Evolutionary conservation across 2,113 vertebrate genomes (phyloP).

Genomic region (Phrynosoma blainvillii): DNA sequence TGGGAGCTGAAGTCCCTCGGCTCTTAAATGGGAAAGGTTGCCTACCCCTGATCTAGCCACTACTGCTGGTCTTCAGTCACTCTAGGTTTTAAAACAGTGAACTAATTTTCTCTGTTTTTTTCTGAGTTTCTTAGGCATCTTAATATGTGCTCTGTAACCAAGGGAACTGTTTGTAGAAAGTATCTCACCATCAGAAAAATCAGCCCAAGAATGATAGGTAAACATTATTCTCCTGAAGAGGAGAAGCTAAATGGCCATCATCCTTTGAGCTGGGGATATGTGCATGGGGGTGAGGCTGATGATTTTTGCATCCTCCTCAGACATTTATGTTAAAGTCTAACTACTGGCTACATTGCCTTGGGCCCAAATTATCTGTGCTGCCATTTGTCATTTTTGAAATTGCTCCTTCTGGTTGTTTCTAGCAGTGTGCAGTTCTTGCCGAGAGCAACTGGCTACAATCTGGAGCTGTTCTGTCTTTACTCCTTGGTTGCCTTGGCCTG

Average conservation of each 20-base stretch:
- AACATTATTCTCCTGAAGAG: not conserved
- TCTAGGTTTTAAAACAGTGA: not conserved
- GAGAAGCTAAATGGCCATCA: not conserved
- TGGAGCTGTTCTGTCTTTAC: not conserved
- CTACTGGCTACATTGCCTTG: not conserved
- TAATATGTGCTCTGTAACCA: not conserved
- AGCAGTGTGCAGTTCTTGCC: not conserved
- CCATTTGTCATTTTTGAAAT: conserved; percentile 11
- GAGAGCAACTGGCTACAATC: not conserved
- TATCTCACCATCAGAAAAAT: not conserved
- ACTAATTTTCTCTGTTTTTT: not conserved
- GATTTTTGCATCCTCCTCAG: not conserved
- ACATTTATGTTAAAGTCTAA: not conserved
- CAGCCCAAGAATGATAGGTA: not conserved
- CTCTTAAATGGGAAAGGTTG: too few species aligned
- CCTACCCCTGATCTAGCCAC: too few species aligned
- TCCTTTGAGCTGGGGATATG: not conserved
- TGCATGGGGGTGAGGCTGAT: too few species aligned
- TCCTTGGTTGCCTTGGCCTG: not conserved
- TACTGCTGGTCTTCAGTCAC: not conserved
- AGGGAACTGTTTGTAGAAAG: not conserved
- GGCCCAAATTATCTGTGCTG: not conserved
- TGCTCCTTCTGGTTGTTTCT: conserved; percentile 5
- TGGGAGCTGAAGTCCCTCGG: too few species aligned
- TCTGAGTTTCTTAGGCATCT: not conserved